Evolutionary conservation across 2,797 vertebrate species (phyloP).

Genomic region (Clamator glandarius): DNA sequence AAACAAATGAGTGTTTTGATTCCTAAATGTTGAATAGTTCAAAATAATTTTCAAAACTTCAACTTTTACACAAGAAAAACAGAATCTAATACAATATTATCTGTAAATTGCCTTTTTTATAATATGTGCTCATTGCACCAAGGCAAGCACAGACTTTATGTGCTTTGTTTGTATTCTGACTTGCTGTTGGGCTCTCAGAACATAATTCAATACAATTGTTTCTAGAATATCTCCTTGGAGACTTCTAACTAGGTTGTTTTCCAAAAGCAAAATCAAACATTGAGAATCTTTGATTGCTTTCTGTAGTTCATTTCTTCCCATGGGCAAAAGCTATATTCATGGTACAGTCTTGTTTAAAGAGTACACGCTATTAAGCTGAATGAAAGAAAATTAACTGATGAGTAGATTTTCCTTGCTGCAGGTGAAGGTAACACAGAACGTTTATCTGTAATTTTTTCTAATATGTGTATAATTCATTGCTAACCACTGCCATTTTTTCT

Average conservation of each 20-base stretch:
- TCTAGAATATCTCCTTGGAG: constrained; percentile 31
- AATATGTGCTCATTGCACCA: not conserved
- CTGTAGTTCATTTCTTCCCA: constrained; percentile 11
- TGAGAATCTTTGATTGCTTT: constrained; percentile 26
- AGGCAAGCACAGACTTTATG: not conserved
- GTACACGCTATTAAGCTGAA: not conserved
- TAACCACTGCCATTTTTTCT: not conserved
- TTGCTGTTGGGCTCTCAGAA: constrained; percentile 20
- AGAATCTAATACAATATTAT: not conserved
- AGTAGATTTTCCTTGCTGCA: not conserved
- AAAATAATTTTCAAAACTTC: not conserved
- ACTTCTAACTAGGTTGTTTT: constrained; percentile 38
- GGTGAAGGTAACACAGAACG: not conserved
- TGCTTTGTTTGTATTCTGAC: not conserved
- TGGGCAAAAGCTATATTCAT: not conserved
- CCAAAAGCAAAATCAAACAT: constrained; percentile 30
- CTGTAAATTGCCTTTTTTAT: not conserved
- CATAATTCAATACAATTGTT: not conserved
- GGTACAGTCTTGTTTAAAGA: constrained; percentile 4
- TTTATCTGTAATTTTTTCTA: not conserved
- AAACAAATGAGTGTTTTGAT: not conserved
- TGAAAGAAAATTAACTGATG: not conserved
- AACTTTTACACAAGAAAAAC: not conserved
- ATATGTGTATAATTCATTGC: not conserved
- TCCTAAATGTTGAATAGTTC: not conserved